phyloP scores from a whole-genome alignment of 2,113 vertebrate species.

The Phrynosoma blainvillii region DNA sequence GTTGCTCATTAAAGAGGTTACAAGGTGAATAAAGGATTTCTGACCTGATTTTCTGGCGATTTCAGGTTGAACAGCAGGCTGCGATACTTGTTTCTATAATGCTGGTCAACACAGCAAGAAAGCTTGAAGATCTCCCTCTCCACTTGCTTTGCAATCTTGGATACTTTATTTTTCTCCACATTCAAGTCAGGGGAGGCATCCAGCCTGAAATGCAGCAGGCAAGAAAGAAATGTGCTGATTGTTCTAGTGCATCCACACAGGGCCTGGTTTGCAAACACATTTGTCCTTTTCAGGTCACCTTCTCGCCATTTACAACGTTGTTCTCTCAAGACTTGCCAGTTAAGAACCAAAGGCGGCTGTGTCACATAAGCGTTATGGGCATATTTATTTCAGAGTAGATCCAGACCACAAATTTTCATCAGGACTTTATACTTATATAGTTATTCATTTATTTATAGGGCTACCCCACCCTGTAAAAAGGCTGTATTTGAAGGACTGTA shows the following conservation, averaged over 20 bases:
- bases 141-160: conserved; percentile 50
- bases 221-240: neutral
- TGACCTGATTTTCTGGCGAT: conserved; percentile 69
- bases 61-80: conserved; percentile 75
- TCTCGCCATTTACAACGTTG: neutral
- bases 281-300: neutral
- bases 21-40: neutral
- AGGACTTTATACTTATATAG: too few species aligned
- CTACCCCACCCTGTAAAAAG: too few species aligned
- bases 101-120: conserved; percentile 49
- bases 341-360: neutral
- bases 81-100: conserved; percentile 74
- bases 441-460: too few species aligned
- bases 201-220: conserved; percentile 46
- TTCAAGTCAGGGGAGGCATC: conserved; percentile 36
- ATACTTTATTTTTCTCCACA: conserved; percentile 1
- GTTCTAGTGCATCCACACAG: neutral
- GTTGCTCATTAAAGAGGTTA: neutral
- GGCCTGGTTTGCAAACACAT: neutral
- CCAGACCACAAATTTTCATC: neutral
- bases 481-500: too few species aligned
- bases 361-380: neutral
- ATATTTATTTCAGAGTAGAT: neutral
- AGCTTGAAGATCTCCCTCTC: conserved; percentile 70
- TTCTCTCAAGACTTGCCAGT: too few species aligned